Evolutionary conservation across 1,140 invertebrate genomes (phyloP), one percentile per base, ranked within the genome.

Genomic region (Chlorops oryzae): DNA sequence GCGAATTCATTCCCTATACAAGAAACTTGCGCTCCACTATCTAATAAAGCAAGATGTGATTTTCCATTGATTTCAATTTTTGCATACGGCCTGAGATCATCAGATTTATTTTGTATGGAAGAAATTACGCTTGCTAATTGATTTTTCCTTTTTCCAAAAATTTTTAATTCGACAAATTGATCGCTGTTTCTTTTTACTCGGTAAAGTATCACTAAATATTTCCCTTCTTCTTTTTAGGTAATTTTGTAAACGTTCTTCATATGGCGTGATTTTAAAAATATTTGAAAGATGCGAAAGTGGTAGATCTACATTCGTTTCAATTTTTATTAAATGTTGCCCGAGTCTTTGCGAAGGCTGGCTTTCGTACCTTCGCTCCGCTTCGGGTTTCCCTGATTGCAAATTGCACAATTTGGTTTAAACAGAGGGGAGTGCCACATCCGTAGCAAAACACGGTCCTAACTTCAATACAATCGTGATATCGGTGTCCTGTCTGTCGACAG

Each of bases 71-170:
- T 9, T 7, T 7, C 5, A 23, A 43, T 17, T 18, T 23, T 25
- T 9, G 41, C 41, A 43, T 43, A 43, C 13, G 41, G 41, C 22
- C 41, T 18, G 5, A 17, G 23, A 25, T 43, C 41, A 32, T 15
- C 9, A 9, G 28, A 32, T 32, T 15, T 32, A 32, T 32, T 32
- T 32, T 9, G 9, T 10, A 32, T 32, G 9, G 9, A 9, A 32
- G 9, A 32, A 10, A 32, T 10, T 10, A 32, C 28, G 9, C 9
- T 10, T 32, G 28, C 28, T 9, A 32, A 9, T 15, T 32, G 28
- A 10, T 32, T 32, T 32, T 15, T 9, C 28, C 28, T 32, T 32
- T 10, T 32, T 32, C 28, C 28, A 32, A 32, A 32, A 32, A 10
- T 10, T 32, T 32, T 15, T 32, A 10, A 32, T 32, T 10, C 28